Percentiles rank a stretch among this genome's conserved stretches.
Conservation (phyloP, 1,140 invertebrate genomes). For the Bombyx mandarina region DNA sequence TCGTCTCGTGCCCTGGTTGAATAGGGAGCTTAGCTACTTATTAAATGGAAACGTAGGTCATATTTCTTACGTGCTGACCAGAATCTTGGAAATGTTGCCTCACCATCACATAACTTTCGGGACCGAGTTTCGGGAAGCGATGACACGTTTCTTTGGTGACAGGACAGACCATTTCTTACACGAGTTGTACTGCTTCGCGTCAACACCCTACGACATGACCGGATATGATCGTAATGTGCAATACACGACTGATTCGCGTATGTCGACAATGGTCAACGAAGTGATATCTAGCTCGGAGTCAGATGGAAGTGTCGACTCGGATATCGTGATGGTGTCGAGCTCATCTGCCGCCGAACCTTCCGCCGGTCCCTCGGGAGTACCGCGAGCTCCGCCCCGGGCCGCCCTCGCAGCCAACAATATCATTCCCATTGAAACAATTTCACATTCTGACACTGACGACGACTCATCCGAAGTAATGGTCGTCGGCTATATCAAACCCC, state of each 20-base stretch:
- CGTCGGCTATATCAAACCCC: slow-evolving; percentile 70
- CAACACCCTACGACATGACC: slow-evolving; percentile 86
- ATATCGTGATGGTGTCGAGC: slow-evolving; percentile 55
- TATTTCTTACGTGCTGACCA: slow-evolving; percentile 76
- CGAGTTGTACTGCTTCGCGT: slow-evolving; percentile 89
- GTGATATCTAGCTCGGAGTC: slow-evolving; percentile 59
- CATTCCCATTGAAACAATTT: slow-evolving; percentile 62
- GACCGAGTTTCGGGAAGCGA: slow-evolving; percentile 76
- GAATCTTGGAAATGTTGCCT: slow-evolving; percentile 80
- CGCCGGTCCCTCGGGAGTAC: slow-evolving; percentile 36
- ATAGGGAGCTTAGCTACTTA: slow-evolving; percentile 85
- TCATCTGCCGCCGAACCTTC: slow-evolving; percentile 34
- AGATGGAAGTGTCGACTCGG: slow-evolving; percentile 53
- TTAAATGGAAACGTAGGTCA: slow-evolving; percentile 73
- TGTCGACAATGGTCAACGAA: slow-evolving; percentile 51
- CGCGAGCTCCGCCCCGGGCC: slow-evolving; percentile 4
- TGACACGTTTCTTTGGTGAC: slow-evolving; percentile 73
- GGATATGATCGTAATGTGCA: slow-evolving; percentile 78
- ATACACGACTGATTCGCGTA: slow-evolving; percentile 55
- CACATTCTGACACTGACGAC: slow-evolving; percentile 62
- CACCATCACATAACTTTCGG: slow-evolving; percentile 79
- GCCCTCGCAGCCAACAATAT: slow-evolving; percentile 24
- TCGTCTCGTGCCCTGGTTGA: slow-evolving; percentile 89
- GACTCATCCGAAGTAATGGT: slow-evolving; percentile 62
- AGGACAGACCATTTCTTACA: slow-evolving; percentile 88